phyloP scores from a whole-genome alignment of 2,797 vertebrate genomes.

The Lutjanus argentimaculatus region DNA sequence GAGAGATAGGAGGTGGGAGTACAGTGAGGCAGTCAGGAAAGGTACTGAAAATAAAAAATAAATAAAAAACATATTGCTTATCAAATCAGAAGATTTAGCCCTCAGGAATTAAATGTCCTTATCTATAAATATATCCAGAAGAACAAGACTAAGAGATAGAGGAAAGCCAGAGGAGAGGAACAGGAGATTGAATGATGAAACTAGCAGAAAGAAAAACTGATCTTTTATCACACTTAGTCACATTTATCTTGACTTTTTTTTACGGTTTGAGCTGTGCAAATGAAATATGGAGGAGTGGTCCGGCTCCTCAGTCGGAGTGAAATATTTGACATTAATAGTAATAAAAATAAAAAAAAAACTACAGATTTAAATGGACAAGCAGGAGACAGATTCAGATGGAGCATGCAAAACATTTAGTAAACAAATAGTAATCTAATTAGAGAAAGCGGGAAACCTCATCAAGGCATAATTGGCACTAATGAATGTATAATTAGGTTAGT shows the following conservation, averaged over 20 bases:
- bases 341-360: conserved; percentile 2
- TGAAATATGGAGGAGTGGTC: conserved; percentile 4
- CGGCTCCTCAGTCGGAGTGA: conserved; percentile 20
- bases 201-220: conserved; percentile 40
- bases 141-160: conserved; percentile 6
- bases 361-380: neutral
- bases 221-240: conserved; percentile 40
- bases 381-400: conserved; percentile 13
- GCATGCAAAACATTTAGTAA: conserved; percentile 20
- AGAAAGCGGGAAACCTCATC: conserved; percentile 41
- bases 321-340: conserved; percentile 27
- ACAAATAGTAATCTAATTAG: conserved; percentile 57
- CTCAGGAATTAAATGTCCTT: conserved; percentile 9
- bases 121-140: conserved; percentile 28
- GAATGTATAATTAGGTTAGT: conserved; percentile 50
- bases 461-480: conserved; percentile 56
- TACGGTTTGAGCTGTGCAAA: conserved; percentile 21
- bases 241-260: conserved; percentile 29
- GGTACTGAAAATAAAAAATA: too few species aligned
- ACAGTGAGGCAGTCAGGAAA: neutral
- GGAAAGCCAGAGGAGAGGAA: neutral
- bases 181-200: conserved; percentile 49
- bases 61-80: neutral
- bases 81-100: conserved; percentile 29
- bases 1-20: neutral